Evolutionary conservation across 2,797 vertebrate genomes (phyloP), one percentile per base, ranked within the genome.

Genomic region (Alexandromys oeconomus): DNA sequence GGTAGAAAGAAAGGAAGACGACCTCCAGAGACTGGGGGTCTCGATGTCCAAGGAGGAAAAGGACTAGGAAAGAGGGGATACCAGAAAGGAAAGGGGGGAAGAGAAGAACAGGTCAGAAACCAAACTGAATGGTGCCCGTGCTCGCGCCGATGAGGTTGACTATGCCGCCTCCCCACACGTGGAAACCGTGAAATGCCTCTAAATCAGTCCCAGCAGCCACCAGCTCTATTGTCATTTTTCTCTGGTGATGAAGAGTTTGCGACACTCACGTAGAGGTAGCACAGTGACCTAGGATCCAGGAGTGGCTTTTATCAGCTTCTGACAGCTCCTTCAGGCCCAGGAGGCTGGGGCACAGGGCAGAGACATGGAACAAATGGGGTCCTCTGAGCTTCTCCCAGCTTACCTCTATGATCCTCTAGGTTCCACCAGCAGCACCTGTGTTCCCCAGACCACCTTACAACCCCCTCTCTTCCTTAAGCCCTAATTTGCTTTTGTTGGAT

Each of bases 341-440:
- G 48, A 29, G 85, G 40, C 79, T 0, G 0, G 48, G 76, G 9
- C 17, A 25, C 6, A 6, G 2, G 25, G 31, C 5, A 27, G n/a
- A 81, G 51, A 84, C 19, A 10, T 3, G 21, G 61, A 40, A 40
- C 19, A 29, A 74, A 61, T 19, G 57, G 21, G 4, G 27, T 48
- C 5, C 69, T 27, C 54, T 43, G 25, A 3, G 9, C 0, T 37
- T 81, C 61, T 69, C 14, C 86, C 34, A 34, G 40, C 61, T n/a
- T 5, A 3, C 57, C 10, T 40, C 10, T 23, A 9, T 0, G 14
- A 43, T 31, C 37, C 25, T 71, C 34, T 23, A 21, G 21, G 25
- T 6, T 27, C 65, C 29, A 37, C 29, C 23, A 12, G 21, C 29
- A 59, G 51, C 13, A 40, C 31, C 80, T 57, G 78, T 74, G 84